Evolutionary conservation across 2,888 invertebrate species (phyloP).

Genomic region (Koerneria pararmatus): DNA sequence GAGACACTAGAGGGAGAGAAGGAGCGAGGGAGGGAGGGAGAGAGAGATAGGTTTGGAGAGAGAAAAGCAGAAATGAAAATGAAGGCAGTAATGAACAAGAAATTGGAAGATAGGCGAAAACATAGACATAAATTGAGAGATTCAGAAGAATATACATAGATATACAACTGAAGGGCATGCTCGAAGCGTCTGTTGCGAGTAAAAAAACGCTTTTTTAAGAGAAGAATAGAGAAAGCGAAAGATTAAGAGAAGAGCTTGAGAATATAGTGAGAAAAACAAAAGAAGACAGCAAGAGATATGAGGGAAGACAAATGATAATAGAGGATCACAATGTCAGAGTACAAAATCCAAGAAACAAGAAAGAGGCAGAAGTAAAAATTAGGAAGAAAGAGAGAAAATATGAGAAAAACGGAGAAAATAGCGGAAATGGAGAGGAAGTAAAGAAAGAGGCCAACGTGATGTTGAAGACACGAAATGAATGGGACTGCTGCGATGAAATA

Average conservation of each 20-base stretch:
- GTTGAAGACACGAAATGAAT: too few relatives aligned
- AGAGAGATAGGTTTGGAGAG: slow-evolving; percentile 6
- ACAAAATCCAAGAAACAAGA: not conserved
- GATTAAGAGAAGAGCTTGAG: not conserved
- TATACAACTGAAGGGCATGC: not conserved
- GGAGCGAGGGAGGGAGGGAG: slow-evolving; percentile 10
- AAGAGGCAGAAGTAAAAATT: slow-evolving; percentile 1
- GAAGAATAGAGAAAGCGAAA: not conserved
- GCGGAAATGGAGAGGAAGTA: slow-evolving; percentile 9
- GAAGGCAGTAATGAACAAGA: not conserved
- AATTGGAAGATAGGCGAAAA: slow-evolving; percentile 3
- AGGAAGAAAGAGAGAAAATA: slow-evolving; percentile 1
- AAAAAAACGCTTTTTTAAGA: slow-evolving; percentile 13
- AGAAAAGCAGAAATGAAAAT: slow-evolving; percentile 4
- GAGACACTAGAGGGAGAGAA: slow-evolving; percentile 10
- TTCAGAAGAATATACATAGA: slow-evolving; percentile 1
- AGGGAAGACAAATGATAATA: too few relatives aligned
- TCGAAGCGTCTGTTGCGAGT: not conserved
- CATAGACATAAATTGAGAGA: slow-evolving; percentile 12
- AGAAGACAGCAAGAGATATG: not conserved
- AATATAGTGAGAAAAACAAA: not conserved
- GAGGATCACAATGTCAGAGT: too few relatives aligned
- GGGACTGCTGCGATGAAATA: too few relatives aligned
- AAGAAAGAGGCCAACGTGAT: too few relatives aligned
- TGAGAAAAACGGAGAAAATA: not conserved